These are phyloP conservation scores for Manis pentadactyla DNA, from an alignment of 2,797 vertebrate species.

Conservation along the genomic window DNA sequence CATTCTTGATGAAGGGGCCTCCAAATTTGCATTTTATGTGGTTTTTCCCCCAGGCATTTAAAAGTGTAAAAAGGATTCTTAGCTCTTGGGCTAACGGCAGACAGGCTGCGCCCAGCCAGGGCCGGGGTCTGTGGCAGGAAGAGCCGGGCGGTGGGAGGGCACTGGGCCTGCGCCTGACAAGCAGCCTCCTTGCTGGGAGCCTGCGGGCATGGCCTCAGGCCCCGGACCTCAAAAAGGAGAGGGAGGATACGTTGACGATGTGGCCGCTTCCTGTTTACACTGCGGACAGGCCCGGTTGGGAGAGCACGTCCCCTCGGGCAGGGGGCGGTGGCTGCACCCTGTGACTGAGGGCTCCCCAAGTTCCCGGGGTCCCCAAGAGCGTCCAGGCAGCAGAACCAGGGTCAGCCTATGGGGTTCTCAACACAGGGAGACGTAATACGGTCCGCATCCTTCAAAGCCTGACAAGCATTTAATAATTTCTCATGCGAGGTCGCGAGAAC, in stretches of 20 bases:
- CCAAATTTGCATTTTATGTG: too few species aligned
- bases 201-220: accelerated
- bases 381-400: too few species aligned
- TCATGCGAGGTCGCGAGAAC: neutral
- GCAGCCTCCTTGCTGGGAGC: too few species aligned
- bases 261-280: too few species aligned
- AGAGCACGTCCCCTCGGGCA: neutral
- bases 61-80: neutral
- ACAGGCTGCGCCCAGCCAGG: accelerated
- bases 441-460: accelerated
- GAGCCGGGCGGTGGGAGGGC: neutral
- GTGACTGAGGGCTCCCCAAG: too few species aligned
- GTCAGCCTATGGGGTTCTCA: too few species aligned
- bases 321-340: neutral
- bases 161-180: too few species aligned
- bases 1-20: neutral
- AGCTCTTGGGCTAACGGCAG: neutral
- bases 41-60: neutral
- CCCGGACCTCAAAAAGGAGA: neutral
- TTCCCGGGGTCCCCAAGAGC: too few species aligned
- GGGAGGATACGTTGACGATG: neutral
- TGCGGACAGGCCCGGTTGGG: neutral
- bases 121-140: accelerated
- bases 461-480: neutral
- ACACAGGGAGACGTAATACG: accelerated